Evolutionary conservation across 2,888 invertebrate species (phyloP).

Genomic region (Caenorhabditis sp.): DNA sequence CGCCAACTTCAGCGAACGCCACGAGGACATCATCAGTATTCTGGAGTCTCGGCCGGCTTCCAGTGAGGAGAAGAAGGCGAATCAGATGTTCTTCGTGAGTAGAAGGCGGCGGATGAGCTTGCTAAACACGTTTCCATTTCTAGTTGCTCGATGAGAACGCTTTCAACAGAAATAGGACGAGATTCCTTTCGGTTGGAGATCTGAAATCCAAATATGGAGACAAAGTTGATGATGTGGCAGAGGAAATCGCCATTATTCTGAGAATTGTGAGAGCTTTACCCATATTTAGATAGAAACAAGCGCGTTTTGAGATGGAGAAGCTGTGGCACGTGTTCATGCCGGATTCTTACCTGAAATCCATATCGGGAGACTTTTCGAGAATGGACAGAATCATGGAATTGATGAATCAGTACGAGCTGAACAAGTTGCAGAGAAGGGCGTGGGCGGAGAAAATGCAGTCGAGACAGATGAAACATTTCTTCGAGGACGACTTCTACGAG

Average conservation of each 20-base stretch:
- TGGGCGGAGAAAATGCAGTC: constrained; percentile 79
- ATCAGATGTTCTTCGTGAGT: constrained; percentile 66
- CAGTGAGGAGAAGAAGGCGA: constrained; percentile 64
- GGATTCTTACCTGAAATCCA: constrained; percentile 62
- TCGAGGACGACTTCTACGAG: constrained; percentile 78
- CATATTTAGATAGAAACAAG: background rate
- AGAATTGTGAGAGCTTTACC: constrained; percentile 34
- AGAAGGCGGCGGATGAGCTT: background rate
- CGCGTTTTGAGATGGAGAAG: constrained; percentile 59
- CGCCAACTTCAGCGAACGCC: constrained; percentile 58
- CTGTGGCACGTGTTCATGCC: constrained; percentile 70
- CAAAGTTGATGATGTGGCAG: constrained; percentile 67
- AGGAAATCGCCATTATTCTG: constrained; percentile 58
- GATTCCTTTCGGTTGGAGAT: constrained; percentile 73
- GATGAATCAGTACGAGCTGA: constrained; percentile 72
- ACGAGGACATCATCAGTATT: constrained; percentile 54
- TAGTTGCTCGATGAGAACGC: constrained; percentile 55
- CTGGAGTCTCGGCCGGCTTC: constrained; percentile 42
- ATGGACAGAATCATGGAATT: constrained; percentile 75
- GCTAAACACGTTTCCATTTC: constrained; percentile 8
- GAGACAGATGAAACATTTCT: constrained; percentile 77
- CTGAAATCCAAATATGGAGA: constrained; percentile 73
- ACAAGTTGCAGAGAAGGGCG: constrained; percentile 69
- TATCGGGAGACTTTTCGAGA: constrained; percentile 69
- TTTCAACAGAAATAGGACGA: constrained; percentile 36